Conservation (phyloP, 2,113 vertebrate species). For the Turdus rufiventris region DNA sequence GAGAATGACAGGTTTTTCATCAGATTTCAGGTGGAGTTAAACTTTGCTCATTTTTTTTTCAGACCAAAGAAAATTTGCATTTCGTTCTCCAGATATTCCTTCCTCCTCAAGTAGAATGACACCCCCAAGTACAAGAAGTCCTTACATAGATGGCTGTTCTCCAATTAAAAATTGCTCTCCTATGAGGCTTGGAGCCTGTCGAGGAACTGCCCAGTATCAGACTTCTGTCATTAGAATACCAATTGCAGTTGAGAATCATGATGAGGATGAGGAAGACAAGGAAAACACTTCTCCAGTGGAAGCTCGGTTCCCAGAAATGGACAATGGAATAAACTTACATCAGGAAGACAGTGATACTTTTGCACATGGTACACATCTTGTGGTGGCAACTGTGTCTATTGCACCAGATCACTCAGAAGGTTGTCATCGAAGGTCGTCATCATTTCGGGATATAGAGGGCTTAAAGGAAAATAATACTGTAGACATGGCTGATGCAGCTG, state of each 20-base stretch:
- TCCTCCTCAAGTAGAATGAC: constrained; percentile 66
- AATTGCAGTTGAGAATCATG: constrained; percentile 71
- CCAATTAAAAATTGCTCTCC: constrained; percentile 88
- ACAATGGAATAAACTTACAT: background rate
- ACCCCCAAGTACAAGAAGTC: constrained; percentile 73
- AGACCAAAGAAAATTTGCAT: constrained; percentile 77
- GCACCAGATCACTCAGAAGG: constrained; percentile 23
- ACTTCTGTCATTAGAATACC: constrained; percentile 76
- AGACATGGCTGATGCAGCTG: constrained; percentile 77
- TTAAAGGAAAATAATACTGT: constrained; percentile 70
- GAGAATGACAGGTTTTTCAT: background rate
- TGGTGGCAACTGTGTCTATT: constrained; percentile 57
- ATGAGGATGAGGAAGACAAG: constrained; percentile 74
- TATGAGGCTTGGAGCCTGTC: constrained; percentile 67
- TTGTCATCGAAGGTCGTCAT: constrained; percentile 11
- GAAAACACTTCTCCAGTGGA: constrained; percentile 46
- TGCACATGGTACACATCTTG: background rate
- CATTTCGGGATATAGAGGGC: constrained; percentile 40
- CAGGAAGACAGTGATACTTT: background rate
- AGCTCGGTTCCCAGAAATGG: constrained; percentile 3
- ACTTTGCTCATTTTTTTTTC: background rate
- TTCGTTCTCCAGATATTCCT: constrained; percentile 78
- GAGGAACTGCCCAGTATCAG: constrained; percentile 69
- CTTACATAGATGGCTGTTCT: constrained; percentile 91
- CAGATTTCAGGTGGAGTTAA: background rate